A percentile compares a stretch with the other conserved stretches of the same genome.
These are phyloP conservation scores for Hydropsyche betteni DNA, from an alignment of 2,888 invertebrate species.

Conservation along the genomic window DNA sequence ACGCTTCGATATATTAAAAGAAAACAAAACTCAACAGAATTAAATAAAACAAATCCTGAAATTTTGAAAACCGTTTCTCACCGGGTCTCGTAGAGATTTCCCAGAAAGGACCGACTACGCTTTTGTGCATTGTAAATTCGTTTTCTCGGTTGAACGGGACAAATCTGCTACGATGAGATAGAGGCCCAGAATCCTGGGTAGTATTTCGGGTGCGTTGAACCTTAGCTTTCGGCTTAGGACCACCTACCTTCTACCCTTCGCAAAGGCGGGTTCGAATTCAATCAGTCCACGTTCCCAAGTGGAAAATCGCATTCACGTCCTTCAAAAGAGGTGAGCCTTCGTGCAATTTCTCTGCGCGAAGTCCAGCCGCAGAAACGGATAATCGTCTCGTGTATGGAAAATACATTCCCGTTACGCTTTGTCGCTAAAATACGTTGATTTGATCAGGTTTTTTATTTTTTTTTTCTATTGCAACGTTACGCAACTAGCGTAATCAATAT, in stretches of 20 bases:
- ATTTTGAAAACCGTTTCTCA: no score
- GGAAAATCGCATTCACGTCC: constrained; percentile 37
- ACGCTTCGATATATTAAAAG: no score
- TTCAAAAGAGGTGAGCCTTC: constrained; percentile 29
- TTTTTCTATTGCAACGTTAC: no score
- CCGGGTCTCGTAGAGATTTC: not conserved
- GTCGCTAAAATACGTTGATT: no score
- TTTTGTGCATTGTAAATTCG: constrained; percentile 10
- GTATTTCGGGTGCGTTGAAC: constrained; percentile 24
- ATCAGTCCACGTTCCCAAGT: constrained; percentile 34
- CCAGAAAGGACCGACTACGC: not conserved
- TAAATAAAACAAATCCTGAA: no score
- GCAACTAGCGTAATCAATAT: no score
- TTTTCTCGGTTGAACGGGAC: constrained; percentile 5
- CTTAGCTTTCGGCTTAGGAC: constrained; percentile 24
- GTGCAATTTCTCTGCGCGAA: not conserved
- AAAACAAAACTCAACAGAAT: no score
- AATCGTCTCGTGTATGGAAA: not conserved
- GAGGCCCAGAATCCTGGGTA: not conserved
- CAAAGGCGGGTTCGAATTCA: constrained; percentile 2
- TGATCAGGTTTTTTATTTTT: no score
- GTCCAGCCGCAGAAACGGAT: constrained; percentile 1
- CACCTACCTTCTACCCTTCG: not conserved
- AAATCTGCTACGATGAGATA: constrained; percentile 7
- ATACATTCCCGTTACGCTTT: no score